phyloP scores from a whole-genome alignment of 2,888 invertebrate genomes.

The Eupithecia tripunctaria region DNA sequence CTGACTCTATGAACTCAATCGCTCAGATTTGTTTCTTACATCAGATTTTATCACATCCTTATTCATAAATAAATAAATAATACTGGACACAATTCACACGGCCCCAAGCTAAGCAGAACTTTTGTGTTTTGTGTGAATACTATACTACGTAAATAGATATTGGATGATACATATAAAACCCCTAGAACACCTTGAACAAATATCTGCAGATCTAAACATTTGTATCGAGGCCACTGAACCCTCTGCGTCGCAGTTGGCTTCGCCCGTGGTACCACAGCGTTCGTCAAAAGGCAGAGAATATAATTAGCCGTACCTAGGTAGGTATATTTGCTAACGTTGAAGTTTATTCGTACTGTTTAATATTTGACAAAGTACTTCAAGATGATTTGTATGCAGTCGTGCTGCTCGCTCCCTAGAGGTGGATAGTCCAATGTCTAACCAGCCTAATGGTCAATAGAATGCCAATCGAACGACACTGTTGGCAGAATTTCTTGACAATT shows the following conservation, averaged over 20 bases:
- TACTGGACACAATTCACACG: background rate
- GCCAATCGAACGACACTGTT: background rate
- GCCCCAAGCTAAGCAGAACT: background rate
- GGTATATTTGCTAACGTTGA: background rate
- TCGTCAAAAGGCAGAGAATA: background rate
- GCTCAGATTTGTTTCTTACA: slow-evolving; percentile 15
- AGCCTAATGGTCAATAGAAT: background rate
- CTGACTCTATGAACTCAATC: slow-evolving; percentile 23
- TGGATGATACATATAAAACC: background rate
- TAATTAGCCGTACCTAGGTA: too few relatives aligned
- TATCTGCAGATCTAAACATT: background rate
- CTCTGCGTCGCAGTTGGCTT: background rate
- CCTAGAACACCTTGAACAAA: too few relatives aligned
- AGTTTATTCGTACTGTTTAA: background rate
- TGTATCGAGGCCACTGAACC: background rate
- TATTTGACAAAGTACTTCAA: background rate
- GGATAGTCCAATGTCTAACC: slow-evolving; percentile 9
- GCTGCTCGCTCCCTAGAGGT: background rate
- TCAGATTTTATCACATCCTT: slow-evolving; percentile 18
- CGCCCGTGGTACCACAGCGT: background rate
- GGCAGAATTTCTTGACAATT: background rate
- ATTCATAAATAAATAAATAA: slow-evolving; percentile 2
- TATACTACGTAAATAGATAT: too few relatives aligned
- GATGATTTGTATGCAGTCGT: slow-evolving; percentile 9
- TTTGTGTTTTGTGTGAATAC: background rate